These are phyloP conservation scores for Etheostoma nigrum DNA, from an alignment of 2,797 vertebrate species.

Conservation along the genomic window DNA sequence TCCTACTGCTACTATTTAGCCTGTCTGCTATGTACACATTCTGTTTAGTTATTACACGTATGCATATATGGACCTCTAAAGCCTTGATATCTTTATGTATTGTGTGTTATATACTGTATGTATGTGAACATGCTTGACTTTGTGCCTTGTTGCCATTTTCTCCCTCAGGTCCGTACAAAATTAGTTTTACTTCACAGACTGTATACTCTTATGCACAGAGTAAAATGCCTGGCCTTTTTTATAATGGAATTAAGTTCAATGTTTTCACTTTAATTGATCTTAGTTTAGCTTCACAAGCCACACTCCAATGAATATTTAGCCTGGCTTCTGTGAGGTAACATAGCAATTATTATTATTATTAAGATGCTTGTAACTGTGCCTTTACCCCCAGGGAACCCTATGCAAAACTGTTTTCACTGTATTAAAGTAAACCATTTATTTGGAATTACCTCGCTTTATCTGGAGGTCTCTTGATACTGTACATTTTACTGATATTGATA, in stretches of 20 bases:
- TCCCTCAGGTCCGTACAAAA: slow-evolving; percentile 73
- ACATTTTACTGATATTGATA: slow-evolving; percentile 63
- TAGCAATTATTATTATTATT: too few relatives aligned
- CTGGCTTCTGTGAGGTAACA: slow-evolving; percentile 10
- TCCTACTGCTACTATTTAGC: slow-evolving; percentile 47
- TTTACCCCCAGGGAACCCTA: slow-evolving; percentile 57
- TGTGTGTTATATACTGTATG: slow-evolving; percentile 64
- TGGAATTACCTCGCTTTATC: slow-evolving; percentile 39
- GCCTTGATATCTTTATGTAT: slow-evolving; percentile 57
- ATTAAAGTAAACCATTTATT: slow-evolving; percentile 47
- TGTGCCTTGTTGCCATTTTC: slow-evolving; percentile 78
- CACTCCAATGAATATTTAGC: slow-evolving; percentile 13
- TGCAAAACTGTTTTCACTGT: slow-evolving; percentile 68
- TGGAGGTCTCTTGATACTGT: slow-evolving; percentile 44
- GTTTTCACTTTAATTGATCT: slow-evolving; percentile 39
- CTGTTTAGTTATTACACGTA: slow-evolving; percentile 53
- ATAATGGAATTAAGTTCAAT: slow-evolving; percentile 47
- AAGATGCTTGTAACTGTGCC: slow-evolving; percentile 57
- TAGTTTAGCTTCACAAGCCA: slow-evolving; percentile 26
- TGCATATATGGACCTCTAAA: slow-evolving; percentile 56
- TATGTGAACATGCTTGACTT: slow-evolving; percentile 65
- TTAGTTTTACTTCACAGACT: slow-evolving; percentile 59
- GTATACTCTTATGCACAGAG: slow-evolving; percentile 68
- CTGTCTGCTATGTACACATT: slow-evolving; percentile 49
- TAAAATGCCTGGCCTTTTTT: slow-evolving; percentile 43